Evolutionary conservation across 2,797 vertebrate species (phyloP), one percentile per base, ranked within the genome.

Genomic region (Neosilurus mollespiculum): DNA sequence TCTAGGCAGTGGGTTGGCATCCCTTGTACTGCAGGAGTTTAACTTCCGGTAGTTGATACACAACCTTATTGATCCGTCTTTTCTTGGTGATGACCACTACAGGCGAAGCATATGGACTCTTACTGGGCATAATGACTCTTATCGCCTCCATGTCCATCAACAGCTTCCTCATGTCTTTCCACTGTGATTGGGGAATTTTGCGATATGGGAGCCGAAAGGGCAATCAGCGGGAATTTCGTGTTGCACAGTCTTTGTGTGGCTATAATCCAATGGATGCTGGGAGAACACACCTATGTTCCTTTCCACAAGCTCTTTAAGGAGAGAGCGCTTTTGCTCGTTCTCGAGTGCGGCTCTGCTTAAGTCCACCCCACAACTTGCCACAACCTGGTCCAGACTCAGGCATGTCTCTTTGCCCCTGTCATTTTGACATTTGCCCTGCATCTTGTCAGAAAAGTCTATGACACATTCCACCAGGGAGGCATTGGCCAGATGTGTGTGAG

Each of bases 11-110:
- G 86, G 88, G 9, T 90, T 91, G 0, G 83, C 70, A 0, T 92
- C 85, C 15, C 81, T 54, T 1, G 71, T 88, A 49, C 85, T 88
- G 56, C 76, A 90, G 22, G 88, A 88, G 62, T 91, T 90, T 0
- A 89, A 65, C n/a, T 89, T 90, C 3, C 78, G 51, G 3, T 91
- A 90, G 3, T 92, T 85, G 0, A 90, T 67, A 11, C 86, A 90
- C 0, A 90, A 12, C 26, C 81, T 73, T 3, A 89, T 2, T 0
- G 88, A 91, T 0, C 86, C 79, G 62, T 89, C 84, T n/a, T 58
- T 90, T 91, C 62, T 92, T 91, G 0, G 65, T 81, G 0, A 89
- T 82, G 0, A 89, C 37, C 1, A 89, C 87, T 1, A 89, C 84
- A 0, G 78, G 87, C 0, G 85, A 91, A 1, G 84, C 86, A 80